phyloP scores from a whole-genome alignment of 1,140 invertebrate genomes.

The Papilio polytes region DNA sequence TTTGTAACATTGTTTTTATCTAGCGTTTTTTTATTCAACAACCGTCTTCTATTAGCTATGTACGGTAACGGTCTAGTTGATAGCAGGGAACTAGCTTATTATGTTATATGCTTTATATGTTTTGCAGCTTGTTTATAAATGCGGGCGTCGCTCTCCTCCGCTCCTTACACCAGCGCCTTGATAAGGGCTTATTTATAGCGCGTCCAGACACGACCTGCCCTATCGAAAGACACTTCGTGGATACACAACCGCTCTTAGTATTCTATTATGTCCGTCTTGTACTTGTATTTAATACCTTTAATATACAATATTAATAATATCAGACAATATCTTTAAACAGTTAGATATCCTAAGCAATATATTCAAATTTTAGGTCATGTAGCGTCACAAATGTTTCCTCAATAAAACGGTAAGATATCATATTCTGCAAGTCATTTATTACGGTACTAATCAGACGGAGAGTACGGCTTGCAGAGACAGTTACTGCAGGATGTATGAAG shows the following conservation, averaged over 20 bases:
- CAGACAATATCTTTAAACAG: not conserved
- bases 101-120: too few relatives aligned
- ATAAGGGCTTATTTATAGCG: slow-evolving; percentile 4
- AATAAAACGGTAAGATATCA: not conserved
- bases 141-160: not conserved
- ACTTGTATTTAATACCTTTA: not conserved
- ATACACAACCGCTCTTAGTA: not conserved
- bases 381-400: slow-evolving; percentile 8
- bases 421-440: not conserved
- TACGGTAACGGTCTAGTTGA: not conserved
- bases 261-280: not conserved
- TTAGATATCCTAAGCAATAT: not conserved
- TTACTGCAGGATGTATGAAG: not conserved
- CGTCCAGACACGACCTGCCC: slow-evolving; percentile 4
- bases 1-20: not conserved
- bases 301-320: too few relatives aligned
- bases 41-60: too few relatives aligned
- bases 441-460: not conserved
- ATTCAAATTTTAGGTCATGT: not conserved
- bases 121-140: not conserved
- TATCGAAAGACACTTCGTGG: not conserved
- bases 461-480: not conserved
- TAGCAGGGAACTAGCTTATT: not conserved
- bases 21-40: too few relatives aligned
- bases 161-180: not conserved